A percentile compares a stretch with the other conserved stretches of the same genome.
phyloP scores from a whole-genome alignment of 2,797 vertebrate species.

The Capromys pilorides region DNA sequence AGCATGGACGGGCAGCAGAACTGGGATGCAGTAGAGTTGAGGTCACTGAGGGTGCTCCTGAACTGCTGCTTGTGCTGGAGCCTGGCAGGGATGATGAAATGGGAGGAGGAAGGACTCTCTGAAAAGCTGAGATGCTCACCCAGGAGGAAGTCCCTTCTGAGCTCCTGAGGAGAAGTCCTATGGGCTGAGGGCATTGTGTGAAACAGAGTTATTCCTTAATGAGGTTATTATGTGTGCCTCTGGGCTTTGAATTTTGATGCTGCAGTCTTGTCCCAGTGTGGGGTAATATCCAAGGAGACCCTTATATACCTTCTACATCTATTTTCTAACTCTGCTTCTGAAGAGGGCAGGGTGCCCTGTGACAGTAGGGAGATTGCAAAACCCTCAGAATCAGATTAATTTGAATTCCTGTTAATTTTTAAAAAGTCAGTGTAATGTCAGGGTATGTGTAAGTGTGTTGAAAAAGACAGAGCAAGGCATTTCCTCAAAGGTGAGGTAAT shows the following conservation, averaged over 20 bases:
- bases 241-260: constrained; percentile 9
- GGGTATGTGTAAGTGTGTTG: neutral
- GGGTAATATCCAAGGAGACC: neutral
- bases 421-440: neutral
- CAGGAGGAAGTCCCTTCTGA: neutral
- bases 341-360: neutral
- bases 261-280: constrained; percentile 34
- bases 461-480: neutral
- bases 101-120: neutral
- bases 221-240: neutral
- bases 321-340: constrained; percentile 17
- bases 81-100: constrained; percentile 10
- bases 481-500: neutral
- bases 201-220: constrained; percentile 38
- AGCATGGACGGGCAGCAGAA: neutral
- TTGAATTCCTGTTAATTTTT: constrained; percentile 57
- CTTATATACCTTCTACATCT: neutral
- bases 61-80: neutral
- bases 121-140: neutral
- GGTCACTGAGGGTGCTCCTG: neutral
- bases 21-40: neutral
- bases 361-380: neutral
- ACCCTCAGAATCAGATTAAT: constrained; percentile 37
- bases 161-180: neutral
- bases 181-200: neutral